Evolutionary conservation across 2,888 invertebrate species (phyloP), one percentile per base, ranked within the genome.

Genomic region (Macrophya alboannulata): DNA sequence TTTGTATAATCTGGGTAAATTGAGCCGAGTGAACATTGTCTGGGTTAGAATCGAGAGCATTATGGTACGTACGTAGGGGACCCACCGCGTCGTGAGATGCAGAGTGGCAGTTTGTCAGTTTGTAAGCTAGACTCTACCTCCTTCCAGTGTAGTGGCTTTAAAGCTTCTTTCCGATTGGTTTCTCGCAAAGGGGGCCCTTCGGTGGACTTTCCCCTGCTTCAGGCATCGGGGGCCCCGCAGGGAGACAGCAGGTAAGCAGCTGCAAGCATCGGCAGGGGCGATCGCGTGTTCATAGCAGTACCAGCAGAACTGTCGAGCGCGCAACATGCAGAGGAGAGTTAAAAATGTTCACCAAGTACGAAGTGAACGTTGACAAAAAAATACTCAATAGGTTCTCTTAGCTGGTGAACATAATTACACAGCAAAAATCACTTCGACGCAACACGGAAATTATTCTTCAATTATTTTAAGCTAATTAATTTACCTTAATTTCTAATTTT

Each of bases 291-390:
- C 89, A 90, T 92, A 93, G 93, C 92, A 93, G 93, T 93, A 91
- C 92, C 92, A 92, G 91, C 92, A 89, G 92, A 93, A 93, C 93
- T 92, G 92, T 91, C 92, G 92, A 90, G 88, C 91, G 90, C 87
- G 91, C 90, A 93, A 91, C 93, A 92, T 90, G 91, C 86, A 59
- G 77, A 45, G 37, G 71, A 62, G 31, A 79, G 31, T 37, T 48
- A 21, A 81, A 86, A 31, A 72, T 85, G 15, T 55, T 84, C 25
- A n/a, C 25, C 10, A 68, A 84, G 55, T 85, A 74, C 62, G 25
- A 25, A 40, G 84, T 87, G 81, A 86, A 59, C 62, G 6, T 59
- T 40, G 81, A 62, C n/a, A 10, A 62, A 43, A 31, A 81, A 15
- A 43, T 12, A 43, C 43, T 43, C 55, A 4, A 31, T 1, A n/a